Evolutionary conservation across 2,113 vertebrate genomes (phyloP).

Genomic region (Corythornis cristatus): DNA sequence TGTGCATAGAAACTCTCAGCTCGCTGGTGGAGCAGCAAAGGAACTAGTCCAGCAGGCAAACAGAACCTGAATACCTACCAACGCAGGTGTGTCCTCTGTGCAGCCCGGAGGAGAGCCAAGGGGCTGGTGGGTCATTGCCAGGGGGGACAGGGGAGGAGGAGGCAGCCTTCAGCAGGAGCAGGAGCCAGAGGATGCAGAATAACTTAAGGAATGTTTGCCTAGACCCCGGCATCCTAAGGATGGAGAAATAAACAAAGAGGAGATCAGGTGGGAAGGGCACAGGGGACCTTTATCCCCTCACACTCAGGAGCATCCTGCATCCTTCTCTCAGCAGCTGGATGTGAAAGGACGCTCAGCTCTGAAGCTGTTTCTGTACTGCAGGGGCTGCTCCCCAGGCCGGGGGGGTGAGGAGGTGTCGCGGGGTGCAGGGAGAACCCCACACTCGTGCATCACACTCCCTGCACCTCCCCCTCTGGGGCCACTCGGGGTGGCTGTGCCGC

Average conservation of each 20-base stretch:
- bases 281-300: not conserved
- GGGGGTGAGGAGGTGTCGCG: fast-evolving
- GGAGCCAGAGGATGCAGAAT: conserved; percentile 19
- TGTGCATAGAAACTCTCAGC: not conserved
- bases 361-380: not conserved
- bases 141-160: not conserved
- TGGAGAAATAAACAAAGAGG: not conserved
- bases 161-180: not conserved
- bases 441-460: fast-evolving
- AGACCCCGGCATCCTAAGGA: conserved; percentile 31
- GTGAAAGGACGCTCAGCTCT: fast-evolving
- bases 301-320: not conserved
- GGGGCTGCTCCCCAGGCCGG: not conserved
- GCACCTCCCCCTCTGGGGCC: not conserved
- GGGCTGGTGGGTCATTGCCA: not conserved
- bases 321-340: not conserved
- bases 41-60: not conserved
- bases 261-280: not conserved
- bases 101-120: not conserved
- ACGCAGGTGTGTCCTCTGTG: conserved; percentile 44
- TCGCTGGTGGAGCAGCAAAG: not conserved
- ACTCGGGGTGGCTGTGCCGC: fast-evolving
- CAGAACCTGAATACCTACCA: conserved; percentile 63
- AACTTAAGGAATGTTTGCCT: not conserved
- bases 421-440: fast-evolving